Conservation (phyloP, 1,140 invertebrate genomes). For the Notospermus geniculatus region DNA sequence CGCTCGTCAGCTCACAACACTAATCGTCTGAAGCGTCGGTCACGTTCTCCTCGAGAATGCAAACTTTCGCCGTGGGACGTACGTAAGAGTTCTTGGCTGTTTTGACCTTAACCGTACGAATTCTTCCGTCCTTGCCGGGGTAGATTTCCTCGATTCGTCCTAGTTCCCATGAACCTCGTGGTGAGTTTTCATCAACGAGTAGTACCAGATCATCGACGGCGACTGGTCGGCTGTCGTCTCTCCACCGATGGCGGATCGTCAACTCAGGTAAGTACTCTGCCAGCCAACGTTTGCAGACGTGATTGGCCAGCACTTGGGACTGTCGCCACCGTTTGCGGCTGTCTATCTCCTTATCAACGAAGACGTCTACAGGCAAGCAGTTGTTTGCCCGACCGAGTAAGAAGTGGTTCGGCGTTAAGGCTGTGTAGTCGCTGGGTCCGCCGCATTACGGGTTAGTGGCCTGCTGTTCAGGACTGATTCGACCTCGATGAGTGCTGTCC, state of each 20-base stretch:
- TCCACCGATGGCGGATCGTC: no score
- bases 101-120: slow-evolving; percentile 23
- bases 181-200: slow-evolving; percentile 13
- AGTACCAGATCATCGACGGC: slow-evolving; percentile 27
- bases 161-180: slow-evolving; percentile 19
- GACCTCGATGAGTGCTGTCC: slow-evolving; percentile 2
- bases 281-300: slow-evolving; percentile 29
- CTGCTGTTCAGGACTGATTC: slow-evolving; percentile 9
- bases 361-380: slow-evolving; percentile 12
- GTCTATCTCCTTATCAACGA: slow-evolving; percentile 18
- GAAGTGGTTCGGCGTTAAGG: slow-evolving; percentile 14
- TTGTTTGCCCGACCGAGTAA: slow-evolving; percentile 3
- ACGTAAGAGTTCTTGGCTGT: no score
- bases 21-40: no score
- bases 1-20: no score
- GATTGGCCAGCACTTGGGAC: slow-evolving; percentile 17
- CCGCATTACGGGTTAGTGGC: slow-evolving; percentile 9
- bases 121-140: slow-evolving; percentile 26
- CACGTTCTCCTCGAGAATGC: no score
- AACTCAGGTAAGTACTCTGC: slow-evolving; percentile 18
- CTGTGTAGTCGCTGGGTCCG: slow-evolving; percentile 7
- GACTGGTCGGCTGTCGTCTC: slow-evolving; percentile 15
- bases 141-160: slow-evolving; percentile 23
- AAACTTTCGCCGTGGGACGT: no score
- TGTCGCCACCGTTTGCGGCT: slow-evolving; percentile 12